These are phyloP conservation scores for Oscheius sp. DNA, from an alignment of 2,888 invertebrate genomes.

Conservation along the genomic window DNA sequence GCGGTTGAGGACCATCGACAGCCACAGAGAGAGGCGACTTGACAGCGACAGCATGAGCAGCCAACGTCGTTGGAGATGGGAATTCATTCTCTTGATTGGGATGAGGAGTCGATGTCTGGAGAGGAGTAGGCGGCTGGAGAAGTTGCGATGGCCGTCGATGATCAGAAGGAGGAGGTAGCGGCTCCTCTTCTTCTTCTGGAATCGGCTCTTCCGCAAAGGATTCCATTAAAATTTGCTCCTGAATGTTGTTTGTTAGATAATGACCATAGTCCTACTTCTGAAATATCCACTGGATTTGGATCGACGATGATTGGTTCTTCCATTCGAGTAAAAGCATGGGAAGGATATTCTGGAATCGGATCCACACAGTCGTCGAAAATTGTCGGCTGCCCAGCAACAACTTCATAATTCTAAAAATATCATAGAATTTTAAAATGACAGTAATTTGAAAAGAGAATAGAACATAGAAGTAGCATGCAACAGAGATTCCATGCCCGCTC, in stretches of 20 bases:
- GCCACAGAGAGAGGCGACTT: constrained; percentile 17
- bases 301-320: constrained; percentile 9
- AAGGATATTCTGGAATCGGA: constrained; percentile 34
- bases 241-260: background rate
- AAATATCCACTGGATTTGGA: constrained; percentile 11
- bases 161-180: background rate
- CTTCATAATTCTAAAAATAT: background rate
- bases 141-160: background rate
- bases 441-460: constrained; percentile 3
- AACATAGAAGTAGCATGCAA: constrained; percentile 29
- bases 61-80: constrained; percentile 1
- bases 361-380: constrained; percentile 36
- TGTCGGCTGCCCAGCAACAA: background rate
- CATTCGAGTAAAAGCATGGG: constrained; percentile 23
- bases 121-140: background rate
- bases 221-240: constrained; percentile 28
- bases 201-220: constrained; percentile 35
- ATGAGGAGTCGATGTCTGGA: background rate
- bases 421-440: background rate
- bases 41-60: constrained; percentile 25
- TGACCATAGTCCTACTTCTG: background rate
- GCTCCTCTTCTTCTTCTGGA: constrained; percentile 27
- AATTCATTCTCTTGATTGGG: background rate
- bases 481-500: constrained; percentile 14
- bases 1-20: background rate